Base-by-base conservation (phyloP, 30 jellyfish, hydroid and myxozoan species). In the Sanderia malayensis region DNA sequence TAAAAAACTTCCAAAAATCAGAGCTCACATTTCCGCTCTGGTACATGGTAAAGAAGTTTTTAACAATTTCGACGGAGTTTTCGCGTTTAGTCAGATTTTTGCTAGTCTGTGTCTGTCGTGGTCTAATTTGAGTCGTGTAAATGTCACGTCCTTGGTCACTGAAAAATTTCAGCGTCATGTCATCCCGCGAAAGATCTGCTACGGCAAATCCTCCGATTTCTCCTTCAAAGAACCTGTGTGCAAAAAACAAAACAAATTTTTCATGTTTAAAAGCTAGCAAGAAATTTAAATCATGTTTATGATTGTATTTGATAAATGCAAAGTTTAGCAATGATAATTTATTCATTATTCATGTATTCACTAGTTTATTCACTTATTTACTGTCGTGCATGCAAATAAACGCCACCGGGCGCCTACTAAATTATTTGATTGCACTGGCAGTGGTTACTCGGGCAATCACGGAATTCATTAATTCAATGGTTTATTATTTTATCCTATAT, bases 221-320 rank as follows among this genome's bases (percentile, higher is more conserved):
- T 53, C 94, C 94, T 52, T 72, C 75, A 79, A 82, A 82, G 83
- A 82, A 82, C 83, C 94, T 82, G 83, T 72, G 31, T 45, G 44
- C 18, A 81, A 71, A 44, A 61, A 58, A 21, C n/a, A 31, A 34
- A 13, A 23, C 46, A 68, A 26, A 34, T 11, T 23, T 44, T 13
- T 10, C 63, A 15, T 61, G 10, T 21, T 24, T 61, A 37, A 37
- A 37, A 37, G 13, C n/a, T n/a, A n/a, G n/a, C n/a, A n/a, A n/a
- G n/a, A n/a, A n/a, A n/a, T n/a, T n/a, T n/a, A n/a, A n/a, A n/a
- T n/a, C n/a, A n/a, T n/a, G n/a, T n/a, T n/a, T n/a, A n/a, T n/a
- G n/a, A n/a, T n/a, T n/a, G n/a, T n/a, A n/a, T n/a, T n/a, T n/a
- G n/a, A n/a, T n/a, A n/a, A n/a, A n/a, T n/a, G n/a, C n/a, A n/a